Percentiles rank a stretch among this genome's conserved stretches.
These are phyloP conservation scores for Quiscalus mexicanus DNA, from an alignment of 2,113 vertebrate species.

Conservation along the genomic window DNA sequence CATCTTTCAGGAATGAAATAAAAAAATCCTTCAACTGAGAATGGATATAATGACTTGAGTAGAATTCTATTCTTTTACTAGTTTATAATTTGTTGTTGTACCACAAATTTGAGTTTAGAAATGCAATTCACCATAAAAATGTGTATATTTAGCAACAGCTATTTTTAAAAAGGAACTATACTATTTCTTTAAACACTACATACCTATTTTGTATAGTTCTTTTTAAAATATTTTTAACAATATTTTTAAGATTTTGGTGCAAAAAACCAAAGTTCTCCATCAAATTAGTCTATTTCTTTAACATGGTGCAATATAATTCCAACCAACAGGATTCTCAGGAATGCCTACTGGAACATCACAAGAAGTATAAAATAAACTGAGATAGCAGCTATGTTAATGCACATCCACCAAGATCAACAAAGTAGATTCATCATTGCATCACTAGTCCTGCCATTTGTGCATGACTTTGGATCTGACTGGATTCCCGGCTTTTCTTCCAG, in stretches of 20 bases:
- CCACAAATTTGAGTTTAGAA: neutral
- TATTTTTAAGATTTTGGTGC: neutral
- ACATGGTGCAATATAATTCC: neutral
- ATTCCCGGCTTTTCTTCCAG: neutral
- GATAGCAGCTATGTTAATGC: neutral
- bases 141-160: neutral
- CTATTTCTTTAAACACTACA: neutral
- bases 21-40: neutral
- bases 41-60: neutral
- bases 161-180: neutral
- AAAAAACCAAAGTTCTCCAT: neutral
- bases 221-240: neutral
- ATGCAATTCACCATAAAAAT: neutral
- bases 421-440: neutral
- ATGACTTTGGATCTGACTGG: neutral
- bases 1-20: neutral
- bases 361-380: neutral
- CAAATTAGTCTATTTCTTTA: neutral
- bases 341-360: neutral
- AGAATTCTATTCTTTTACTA: neutral
- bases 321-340: neutral
- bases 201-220: neutral
- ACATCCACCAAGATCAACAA: neutral
- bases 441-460: neutral
- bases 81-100: neutral